Evolutionary conservation across 2,113 vertebrate species (phyloP), one percentile per base, ranked within the genome.

Genomic region (Nothoprocta perdicaria): DNA sequence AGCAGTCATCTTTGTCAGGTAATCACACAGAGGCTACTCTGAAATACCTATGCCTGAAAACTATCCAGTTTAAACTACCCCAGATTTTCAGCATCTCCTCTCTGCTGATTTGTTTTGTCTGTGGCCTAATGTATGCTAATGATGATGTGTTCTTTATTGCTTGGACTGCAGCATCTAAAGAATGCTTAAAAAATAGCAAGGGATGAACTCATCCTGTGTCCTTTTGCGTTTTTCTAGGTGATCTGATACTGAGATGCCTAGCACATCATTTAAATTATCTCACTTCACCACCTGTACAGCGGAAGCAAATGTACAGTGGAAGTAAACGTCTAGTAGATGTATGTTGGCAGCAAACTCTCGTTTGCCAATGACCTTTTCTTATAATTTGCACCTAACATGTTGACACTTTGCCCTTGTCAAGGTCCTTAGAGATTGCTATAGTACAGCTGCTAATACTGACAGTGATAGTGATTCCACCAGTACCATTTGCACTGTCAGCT

Each of bases 331-430:
- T 53, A 9, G 15, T 12, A 91, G 68, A 74, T 67, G 23, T 67
- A 26, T 63, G 60, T 87, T 43, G 60, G 24, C 72, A 43, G 46
- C 67, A 82, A 79, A 52, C 21, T 63, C 55, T 63, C 48, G 57
- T 26, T 53, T 93, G 52, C 23, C 3, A 3, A 43, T 21, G 55
- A 6, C n/a, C 46, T 68, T 1, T 86, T 84, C 31, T 7, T 48
- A 48, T 29, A 27, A 35, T 0, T 0, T 66, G 52, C 24, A 33
- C 0, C 0, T 15, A 41, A 18, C 31, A 41, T 29, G 60, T 45
- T 50, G 62, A 46, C 35, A 31, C 38, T 40, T 53, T 74, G 45
- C 50, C 67, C 50, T 73, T 80, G 46, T 83, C 52, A 43, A n/a
- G 46, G 41, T 89, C 67, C 55, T 68, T 67, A 10, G 55, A 62